A percentile compares a stretch with the other conserved stretches of the same genome.
Conservation (phyloP, 2,113 vertebrate species). For the Lepus timidus region DNA sequence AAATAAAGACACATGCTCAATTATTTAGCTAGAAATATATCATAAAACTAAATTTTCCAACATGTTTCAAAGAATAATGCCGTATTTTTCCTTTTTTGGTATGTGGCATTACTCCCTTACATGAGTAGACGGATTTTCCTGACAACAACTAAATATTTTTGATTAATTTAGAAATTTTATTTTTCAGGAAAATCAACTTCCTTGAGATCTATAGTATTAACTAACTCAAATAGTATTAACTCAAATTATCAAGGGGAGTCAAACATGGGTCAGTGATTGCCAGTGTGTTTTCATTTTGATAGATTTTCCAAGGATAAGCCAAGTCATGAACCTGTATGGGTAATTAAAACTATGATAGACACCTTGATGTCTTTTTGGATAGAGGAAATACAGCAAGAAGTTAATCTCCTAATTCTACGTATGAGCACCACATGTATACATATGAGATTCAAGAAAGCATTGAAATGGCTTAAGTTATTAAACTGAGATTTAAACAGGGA, state of each 20-base stretch:
- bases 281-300: neutral
- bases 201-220: neutral
- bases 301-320: neutral
- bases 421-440: neutral
- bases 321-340: neutral
- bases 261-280: neutral
- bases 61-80: neutral
- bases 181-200: neutral
- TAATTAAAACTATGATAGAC: neutral
- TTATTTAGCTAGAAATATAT: neutral
- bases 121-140: neutral
- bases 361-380: neutral
- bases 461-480: neutral
- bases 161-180: slow-evolving; percentile 3
- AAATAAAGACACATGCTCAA: neutral
- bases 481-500: neutral
- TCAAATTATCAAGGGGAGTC: neutral
- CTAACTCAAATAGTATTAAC: too few species aligned
- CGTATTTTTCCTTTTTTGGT: neutral
- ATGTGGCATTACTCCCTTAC: neutral
- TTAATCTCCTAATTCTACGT: neutral
- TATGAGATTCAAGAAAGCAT: neutral
- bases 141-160: neutral
- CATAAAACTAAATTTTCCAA: neutral
- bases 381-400: neutral